Evolutionary conservation across 2,797 vertebrate species (phyloP), one percentile per base, ranked within the genome.

Genomic region (Spheniscus humboldti): DNA sequence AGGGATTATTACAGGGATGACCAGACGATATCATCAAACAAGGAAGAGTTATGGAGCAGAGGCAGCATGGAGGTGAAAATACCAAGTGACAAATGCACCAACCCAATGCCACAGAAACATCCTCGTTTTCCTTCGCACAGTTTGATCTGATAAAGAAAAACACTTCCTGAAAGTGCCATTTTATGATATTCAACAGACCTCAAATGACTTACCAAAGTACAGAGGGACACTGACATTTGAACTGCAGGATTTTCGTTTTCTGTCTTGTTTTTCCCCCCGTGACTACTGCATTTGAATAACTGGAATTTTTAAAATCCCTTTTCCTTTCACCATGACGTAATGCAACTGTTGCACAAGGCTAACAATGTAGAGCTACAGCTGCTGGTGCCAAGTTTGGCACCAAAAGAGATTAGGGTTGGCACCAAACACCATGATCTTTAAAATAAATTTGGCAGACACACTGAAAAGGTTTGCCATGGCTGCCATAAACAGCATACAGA

Each of bases 301-400:
- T 90, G 67, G 72, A 94, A 92, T 95, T 96, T 91, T 92, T 86
- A 67, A 96, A 86, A 94, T 94, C 89, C 76, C 85, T 91, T 76
- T 96, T 95, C 92, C 91, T 94, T 90, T 86, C 73, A 91, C 69
- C 68, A 37, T 94, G 92, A 95, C 45, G 91, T 95, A 95, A 96
- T 45, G 53, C 88, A 86, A 97, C 48, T 66, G 68, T 71, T 95
- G 82, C 91, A 94, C 92, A 91, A 96, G 87, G 79, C 89, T 75
- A 94, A 94, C 79, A 94, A 92, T 86, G 94, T 18, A 39, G 69
- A 88, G 39, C 94, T 95, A 47, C 92, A 57, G 56, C 90, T 83
- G 80, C 55, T 43, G 50, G 50, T 86, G 87, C 85, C 87, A 94
- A 94, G 55, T 88, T 83, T 88, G 91, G 96, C 95, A 96, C 94